phyloP scores from a whole-genome alignment of 2,888 invertebrate species.

The Zhengitettix transpicula region DNA sequence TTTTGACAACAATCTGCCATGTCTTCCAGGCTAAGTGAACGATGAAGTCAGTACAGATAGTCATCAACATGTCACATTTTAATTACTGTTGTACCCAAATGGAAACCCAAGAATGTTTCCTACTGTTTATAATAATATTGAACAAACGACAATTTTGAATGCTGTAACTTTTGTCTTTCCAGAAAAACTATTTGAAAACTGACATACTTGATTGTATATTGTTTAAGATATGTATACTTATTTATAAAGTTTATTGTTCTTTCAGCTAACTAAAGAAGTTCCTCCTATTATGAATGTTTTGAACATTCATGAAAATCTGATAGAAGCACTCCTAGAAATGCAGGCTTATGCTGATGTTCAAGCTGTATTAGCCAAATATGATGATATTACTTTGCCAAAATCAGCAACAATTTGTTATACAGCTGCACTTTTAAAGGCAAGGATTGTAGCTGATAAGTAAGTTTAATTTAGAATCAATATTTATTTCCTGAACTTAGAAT shows the following conservation, averaged over 20 bases:
- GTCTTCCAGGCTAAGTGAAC: too few relatives aligned
- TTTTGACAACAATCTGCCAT: too few relatives aligned
- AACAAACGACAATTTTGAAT: too few relatives aligned
- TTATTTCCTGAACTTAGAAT: too few relatives aligned
- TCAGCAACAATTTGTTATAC: constrained; percentile 92
- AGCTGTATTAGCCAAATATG: constrained; percentile 79
- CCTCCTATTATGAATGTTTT: constrained; percentile 88
- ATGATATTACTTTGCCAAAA: constrained; percentile 85
- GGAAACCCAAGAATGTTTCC: too few relatives aligned
- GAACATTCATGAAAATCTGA: constrained; percentile 89
- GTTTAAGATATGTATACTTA: not conserved
- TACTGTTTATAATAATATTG: too few relatives aligned
- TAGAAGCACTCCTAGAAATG: constrained; percentile 88
- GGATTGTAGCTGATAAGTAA: constrained; percentile 72
- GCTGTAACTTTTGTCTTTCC: too few relatives aligned
- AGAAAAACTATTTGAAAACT: too few relatives aligned
- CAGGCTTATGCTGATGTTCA: constrained; percentile 94
- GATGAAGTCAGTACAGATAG: too few relatives aligned
- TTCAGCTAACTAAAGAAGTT: constrained; percentile 77
- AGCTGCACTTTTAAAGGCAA: constrained; percentile 80
- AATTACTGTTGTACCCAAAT: too few relatives aligned
- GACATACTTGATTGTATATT: not conserved
- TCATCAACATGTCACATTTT: too few relatives aligned
- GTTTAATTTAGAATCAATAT: constrained; percentile 13
- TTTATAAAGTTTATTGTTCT: constrained; percentile 12